Base-by-base conservation (phyloP, 2,888 invertebrate genomes). In the Lepidocyrtoides sp. region DNA sequence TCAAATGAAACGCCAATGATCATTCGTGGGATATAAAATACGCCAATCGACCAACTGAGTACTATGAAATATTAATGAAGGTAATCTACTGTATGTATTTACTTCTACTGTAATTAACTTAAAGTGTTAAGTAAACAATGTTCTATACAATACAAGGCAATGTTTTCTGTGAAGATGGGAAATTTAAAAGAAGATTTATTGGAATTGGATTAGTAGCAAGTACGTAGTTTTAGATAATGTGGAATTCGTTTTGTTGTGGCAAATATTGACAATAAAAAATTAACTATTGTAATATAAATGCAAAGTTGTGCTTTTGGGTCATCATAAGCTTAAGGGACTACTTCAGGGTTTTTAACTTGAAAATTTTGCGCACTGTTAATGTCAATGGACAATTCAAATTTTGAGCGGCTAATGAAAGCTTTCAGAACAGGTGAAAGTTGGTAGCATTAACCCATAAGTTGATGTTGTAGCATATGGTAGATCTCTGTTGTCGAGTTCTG, bases 391-490 rank as follows among this genome's bases (percentile, higher is more conserved):
- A 4, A 17, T 17, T 0, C 2, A 8, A 69, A 69, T 69, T 69
- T 69, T n/a, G 69, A 41, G 23, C 23, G 7, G 4, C 8, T 41
- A 17, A 17, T 36, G 10, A 77, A 32, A 29, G 36, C n/a, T 26
- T 3, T 91, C 66, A 92, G 44, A 91, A 92, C n/a, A 92, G 57
- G 69, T 94, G 94, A 60, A 92, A 94, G 75, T 92, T 94, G 7
- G 93, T 93, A 0, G 91, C 41, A 54, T 94, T 94, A 7, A 94
- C 93, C 79, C 93, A 91, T 0, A 93, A 63, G 10, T 88, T 89
- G 8, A 93, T 84, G 54, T 93, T 93, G 69, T 94, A 92, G 51
- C 87, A 86, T 32, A 94, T 93, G 12, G 90, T 72, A 1, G 93
- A 94, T 20, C 91, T 75, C 10, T 60, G 60, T 60, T 93, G 92